Base-by-base conservation (phyloP, 1,140 invertebrate species). In the Heterodera schachtii region DNA sequence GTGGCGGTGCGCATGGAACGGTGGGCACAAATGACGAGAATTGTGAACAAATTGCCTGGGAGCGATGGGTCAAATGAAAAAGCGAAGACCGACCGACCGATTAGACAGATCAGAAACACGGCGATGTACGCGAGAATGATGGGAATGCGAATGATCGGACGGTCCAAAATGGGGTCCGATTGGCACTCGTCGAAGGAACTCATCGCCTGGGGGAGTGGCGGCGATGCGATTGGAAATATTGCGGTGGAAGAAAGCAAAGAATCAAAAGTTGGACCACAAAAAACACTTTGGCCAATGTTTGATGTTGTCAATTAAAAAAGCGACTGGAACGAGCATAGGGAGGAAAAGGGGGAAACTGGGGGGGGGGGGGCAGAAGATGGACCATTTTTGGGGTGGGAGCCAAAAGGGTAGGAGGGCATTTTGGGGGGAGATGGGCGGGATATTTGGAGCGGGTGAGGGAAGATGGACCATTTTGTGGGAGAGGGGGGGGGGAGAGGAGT, bases 1-100 rank as follows among this genome's bases (percentile, higher is more conserved):
- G 94, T 95, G 64, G 94, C 94, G 57, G 93, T 94, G 43, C 82
- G 82, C 82, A 83, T 83, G 21, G 82, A 83, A 31, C 82, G 82
- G 57, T 83, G 82, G 41, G 57, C 82, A 83, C 67, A 49, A 21
- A 83, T 83, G n/a, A 83, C 82, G 49, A 84, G 31, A 47, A 83
- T 84, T 44, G 80, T 84, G n/a, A 83, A 84, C 41, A 57, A 67
- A 76, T 83, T 83, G 16, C 82, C 81, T 82, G 8, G 6, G 82
- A 82, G 60, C 9, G 11, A 21, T 46, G 47, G 47, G 31, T 52
- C 49, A 11, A 6, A 52, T 52, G 2, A 0, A 52, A 52, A 80
- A 57, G 11, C 2, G 13, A 81, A 3, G 8, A 80, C 73, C 71
- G 47, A 81, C 0, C 4, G 52, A 82, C 81, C 82, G 31, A 82